Percentiles rank a stretch among this genome's conserved stretches.
Conservation (phyloP, 2,888 invertebrate species). For the Sinohyriopsis cumingii region DNA sequence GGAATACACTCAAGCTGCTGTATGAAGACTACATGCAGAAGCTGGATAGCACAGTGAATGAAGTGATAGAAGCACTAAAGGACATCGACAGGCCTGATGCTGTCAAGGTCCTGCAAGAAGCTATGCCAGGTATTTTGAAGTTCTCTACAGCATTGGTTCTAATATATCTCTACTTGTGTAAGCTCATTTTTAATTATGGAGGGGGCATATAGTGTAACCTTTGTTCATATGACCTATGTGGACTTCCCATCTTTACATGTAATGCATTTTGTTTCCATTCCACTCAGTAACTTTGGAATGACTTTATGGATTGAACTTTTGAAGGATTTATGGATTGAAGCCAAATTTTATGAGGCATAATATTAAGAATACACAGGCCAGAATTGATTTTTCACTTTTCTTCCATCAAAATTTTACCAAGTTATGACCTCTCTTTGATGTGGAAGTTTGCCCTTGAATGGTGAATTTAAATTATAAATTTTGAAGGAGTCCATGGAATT, state of each 20-base stretch:
- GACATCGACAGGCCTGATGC: slow-evolving; percentile 52
- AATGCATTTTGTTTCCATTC: too few relatives aligned
- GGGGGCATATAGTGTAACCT: background rate
- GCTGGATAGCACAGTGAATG: slow-evolving; percentile 44
- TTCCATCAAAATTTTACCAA: too few relatives aligned
- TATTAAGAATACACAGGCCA: too few relatives aligned
- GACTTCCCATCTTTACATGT: background rate
- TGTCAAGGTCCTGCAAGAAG: slow-evolving; percentile 39
- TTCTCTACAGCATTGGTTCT: background rate
- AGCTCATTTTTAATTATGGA: background rate
- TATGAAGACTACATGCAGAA: slow-evolving; percentile 38
- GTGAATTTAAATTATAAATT: too few relatives aligned
- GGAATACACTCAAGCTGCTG: slow-evolving; percentile 52
- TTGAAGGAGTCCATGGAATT: too few relatives aligned
- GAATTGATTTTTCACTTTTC: too few relatives aligned
- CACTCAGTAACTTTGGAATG: too few relatives aligned
- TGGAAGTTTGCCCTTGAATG: too few relatives aligned
- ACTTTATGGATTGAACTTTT: too few relatives aligned
- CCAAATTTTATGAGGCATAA: too few relatives aligned
- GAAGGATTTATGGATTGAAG: too few relatives aligned
- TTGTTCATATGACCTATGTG: background rate
- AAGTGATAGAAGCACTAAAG: slow-evolving; percentile 40
- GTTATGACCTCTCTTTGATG: too few relatives aligned
- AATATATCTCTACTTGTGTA: background rate
- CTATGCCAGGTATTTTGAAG: slow-evolving; percentile 43